Percentiles rank a stretch among this genome's conserved stretches.
Conservation (phyloP, 2,888 invertebrate genomes). For the Pollenia amentaria region DNA sequence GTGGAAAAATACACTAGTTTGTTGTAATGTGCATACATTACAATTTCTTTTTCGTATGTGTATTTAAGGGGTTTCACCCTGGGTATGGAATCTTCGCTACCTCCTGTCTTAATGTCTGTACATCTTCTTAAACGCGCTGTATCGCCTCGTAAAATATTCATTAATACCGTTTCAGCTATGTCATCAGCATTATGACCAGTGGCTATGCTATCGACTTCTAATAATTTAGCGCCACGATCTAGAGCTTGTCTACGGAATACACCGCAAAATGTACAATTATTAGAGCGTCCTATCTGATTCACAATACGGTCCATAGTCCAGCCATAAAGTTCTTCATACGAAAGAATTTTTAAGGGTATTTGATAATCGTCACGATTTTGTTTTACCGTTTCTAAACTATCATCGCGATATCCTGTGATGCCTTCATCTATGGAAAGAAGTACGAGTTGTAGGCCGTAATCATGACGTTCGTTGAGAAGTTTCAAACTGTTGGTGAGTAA, state of each 20-base stretch:
- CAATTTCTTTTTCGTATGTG: slow-evolving; percentile 99
- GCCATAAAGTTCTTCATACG: slow-evolving; percentile 98
- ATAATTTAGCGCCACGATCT: slow-evolving; percentile 95
- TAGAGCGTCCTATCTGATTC: slow-evolving; percentile 92
- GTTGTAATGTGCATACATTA: slow-evolving; percentile 99
- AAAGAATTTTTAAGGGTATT: slow-evolving; percentile 96
- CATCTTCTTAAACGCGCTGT: slow-evolving; percentile 96
- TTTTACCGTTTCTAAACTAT: slow-evolving; percentile 98
- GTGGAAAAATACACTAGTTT: slow-evolving; percentile 99
- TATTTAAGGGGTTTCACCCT: slow-evolving; percentile 98
- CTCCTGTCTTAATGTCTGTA: slow-evolving; percentile 92
- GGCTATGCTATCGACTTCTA: slow-evolving; percentile 96
- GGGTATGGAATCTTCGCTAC: slow-evolving; percentile 92
- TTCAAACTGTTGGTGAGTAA: slow-evolving; percentile 86
- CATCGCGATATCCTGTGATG: slow-evolving; percentile 97
- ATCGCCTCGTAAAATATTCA: slow-evolving; percentile 99
- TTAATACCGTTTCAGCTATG: slow-evolving; percentile 98
- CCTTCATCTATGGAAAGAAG: slow-evolving; percentile 99
- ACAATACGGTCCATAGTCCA: slow-evolving; percentile 99
- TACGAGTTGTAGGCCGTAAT: slow-evolving; percentile 95
- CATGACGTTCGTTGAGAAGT: slow-evolving; percentile 93
- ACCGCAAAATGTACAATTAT: slow-evolving; percentile 98
- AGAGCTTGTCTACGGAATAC: slow-evolving; percentile 98
- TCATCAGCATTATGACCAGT: slow-evolving; percentile 99
- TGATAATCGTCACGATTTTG: slow-evolving; percentile 96